phyloP scores from a whole-genome alignment of 2,888 invertebrate genomes.

The Trichacis sp. region DNA sequence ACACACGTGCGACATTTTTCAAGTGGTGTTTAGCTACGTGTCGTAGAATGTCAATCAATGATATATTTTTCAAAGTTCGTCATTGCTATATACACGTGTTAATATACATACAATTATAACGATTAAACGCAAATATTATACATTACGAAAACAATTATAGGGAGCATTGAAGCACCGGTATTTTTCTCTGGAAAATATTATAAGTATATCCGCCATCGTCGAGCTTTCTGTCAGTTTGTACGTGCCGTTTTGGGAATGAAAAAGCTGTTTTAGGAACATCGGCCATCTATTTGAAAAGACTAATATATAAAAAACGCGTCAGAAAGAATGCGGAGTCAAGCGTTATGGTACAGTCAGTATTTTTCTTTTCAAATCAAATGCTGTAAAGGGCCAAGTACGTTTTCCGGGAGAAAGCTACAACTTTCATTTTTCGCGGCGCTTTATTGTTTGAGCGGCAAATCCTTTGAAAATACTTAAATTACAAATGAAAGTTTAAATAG shows the following conservation, averaged over 20 bases:
- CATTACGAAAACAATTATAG: constrained; percentile 9
- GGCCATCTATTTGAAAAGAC: no score
- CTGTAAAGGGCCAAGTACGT: constrained; percentile 38
- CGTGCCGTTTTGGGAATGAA: constrained; percentile 25
- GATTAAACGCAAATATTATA: constrained; percentile 8
- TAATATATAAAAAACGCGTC: constrained; percentile 27
- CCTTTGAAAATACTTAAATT: no score
- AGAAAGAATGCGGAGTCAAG: constrained; percentile 42
- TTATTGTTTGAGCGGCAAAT: background rate
- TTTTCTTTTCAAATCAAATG: constrained; percentile 52
- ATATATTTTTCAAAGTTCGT: constrained; percentile 39
- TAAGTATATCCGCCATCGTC: constrained; percentile 14
- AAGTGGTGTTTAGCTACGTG: constrained; percentile 38
- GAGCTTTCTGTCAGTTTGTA: constrained; percentile 43
- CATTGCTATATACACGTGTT: constrained; percentile 28
- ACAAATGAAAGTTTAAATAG: no score
- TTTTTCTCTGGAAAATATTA: constrained; percentile 22
- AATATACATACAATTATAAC: constrained; percentile 21
- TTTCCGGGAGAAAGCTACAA: no score
- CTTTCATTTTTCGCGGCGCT: background rate
- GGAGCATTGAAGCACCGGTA: constrained; percentile 28
- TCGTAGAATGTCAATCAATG: constrained; percentile 39
- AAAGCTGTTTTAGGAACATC: constrained; percentile 17
- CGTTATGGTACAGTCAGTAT: constrained; percentile 57
- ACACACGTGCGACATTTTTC: constrained; percentile 37